Base-by-base conservation (phyloP, 1,140 invertebrate species). In the Anthonomus grandis region DNA sequence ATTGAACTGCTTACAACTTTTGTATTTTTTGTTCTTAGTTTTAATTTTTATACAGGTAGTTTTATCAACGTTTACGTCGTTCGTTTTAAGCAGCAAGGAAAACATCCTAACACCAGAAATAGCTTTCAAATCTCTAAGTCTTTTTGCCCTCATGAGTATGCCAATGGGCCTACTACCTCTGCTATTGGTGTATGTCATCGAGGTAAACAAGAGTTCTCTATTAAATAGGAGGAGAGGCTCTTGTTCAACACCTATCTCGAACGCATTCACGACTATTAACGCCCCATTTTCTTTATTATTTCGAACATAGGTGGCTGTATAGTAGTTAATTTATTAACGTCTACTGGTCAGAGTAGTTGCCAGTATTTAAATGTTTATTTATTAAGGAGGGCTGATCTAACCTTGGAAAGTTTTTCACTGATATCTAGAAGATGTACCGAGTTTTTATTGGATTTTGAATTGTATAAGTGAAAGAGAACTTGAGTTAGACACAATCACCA, bases 41-140 rank as follows among this genome's bases (percentile, higher is more conserved):
- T n/a, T 47, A 1, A 13, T 5, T 22, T 57, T 31, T 64, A 44
- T 56, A 57, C 46, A 88, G 86, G 85, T 92, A 59, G 86, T 87
- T 37, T 76, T 97, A 68, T 84, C 90, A 47, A 93, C 93, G 39
- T 98, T 98, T 75, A 83, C 87, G 60, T 88, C 90, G 18, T 95
- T 84, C 76, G 81, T 93, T 68, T 79, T 90, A 60, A 75, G 72
- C 63, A 78, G 80, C 64, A 76, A 82, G 23, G 76, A 78, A 18
- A 80, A 85, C 72, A 75, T 86, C 53, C 74, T 94, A 69, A 86
- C 84, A 61, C 81, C 89, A 19, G 76, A 85, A 67, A 90, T 81
- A 68, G 90, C 86, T 49, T 95, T 96, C 78, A 91, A 95, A 27
- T 86, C 91, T 53, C 78, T 96, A 60, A 79, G 89, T 45, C 78